Conservation (phyloP, 2,888 invertebrate genomes). For the Aleiodes testaceus region DNA sequence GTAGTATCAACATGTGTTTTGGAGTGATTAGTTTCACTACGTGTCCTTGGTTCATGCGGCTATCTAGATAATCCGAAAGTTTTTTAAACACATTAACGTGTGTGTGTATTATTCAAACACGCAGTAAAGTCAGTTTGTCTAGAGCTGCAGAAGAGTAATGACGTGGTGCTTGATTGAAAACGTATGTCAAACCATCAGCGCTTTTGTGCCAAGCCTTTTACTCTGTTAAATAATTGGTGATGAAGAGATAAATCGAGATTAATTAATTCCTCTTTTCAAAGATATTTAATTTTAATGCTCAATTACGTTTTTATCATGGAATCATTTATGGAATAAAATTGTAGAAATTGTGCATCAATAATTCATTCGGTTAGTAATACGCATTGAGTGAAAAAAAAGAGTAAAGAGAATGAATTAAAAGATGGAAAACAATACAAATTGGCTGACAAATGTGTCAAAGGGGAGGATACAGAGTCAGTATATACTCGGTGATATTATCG, state of each 20-base stretch:
- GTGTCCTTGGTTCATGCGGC: conserved; percentile 43
- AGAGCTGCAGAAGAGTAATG: conserved; percentile 33
- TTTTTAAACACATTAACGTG: conserved; percentile 38
- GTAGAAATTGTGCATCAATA: no score
- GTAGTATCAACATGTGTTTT: neutral
- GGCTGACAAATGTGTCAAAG: conserved; percentile 50
- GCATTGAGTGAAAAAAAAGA: neutral
- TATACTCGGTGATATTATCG: conserved; percentile 62
- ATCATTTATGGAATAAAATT: no score
- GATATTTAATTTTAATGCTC: no score
- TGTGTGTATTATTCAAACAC: conserved; percentile 38
- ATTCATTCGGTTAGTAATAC: no score
- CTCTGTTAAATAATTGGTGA: no score
- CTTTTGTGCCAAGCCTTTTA: neutral
- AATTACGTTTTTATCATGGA: no score
- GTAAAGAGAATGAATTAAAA: neutral
- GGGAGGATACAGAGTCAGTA: conserved; percentile 60
- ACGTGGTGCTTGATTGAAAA: neutral
- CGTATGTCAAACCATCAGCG: neutral
- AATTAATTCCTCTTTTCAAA: no score
- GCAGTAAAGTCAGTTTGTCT: conserved; percentile 48
- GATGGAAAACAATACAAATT: conserved; percentile 51
- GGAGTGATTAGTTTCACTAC: conserved; percentile 4
- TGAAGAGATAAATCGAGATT: neutral
- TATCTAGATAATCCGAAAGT: conserved; percentile 53